Evolutionary conservation across 1,140 invertebrate species (phyloP).

Genomic region (Trichomalopsis sarcophagae): DNA sequence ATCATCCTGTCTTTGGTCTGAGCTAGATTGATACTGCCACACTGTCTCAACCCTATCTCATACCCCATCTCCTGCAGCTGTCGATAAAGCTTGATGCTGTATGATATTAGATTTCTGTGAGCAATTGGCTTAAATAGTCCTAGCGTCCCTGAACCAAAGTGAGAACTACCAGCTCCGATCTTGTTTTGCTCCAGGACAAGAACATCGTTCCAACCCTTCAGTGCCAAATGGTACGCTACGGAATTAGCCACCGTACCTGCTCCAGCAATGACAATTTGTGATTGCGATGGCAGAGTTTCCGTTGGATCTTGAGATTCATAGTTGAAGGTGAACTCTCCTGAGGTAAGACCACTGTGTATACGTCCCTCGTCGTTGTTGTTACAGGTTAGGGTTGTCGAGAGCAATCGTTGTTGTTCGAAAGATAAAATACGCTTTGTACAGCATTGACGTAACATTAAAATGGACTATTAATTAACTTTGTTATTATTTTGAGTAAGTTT

Average conservation of each 20-base stretch:
- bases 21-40: constrained; percentile 84
- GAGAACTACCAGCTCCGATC: constrained; percentile 81
- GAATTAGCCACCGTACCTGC: constrained; percentile 81
- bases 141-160: constrained; percentile 81
- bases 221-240: constrained; percentile 81
- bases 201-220: constrained; percentile 80
- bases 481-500: neutral
- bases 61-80: constrained; percentile 79
- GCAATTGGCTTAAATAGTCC: constrained; percentile 78
- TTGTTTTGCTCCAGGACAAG: constrained; percentile 80
- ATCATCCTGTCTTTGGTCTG: constrained; percentile 84
- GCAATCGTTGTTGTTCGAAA: constrained; percentile 8
- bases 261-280: constrained; percentile 81
- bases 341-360: constrained; percentile 9
- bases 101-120: constrained; percentile 77
- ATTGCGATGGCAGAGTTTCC: constrained; percentile 69
- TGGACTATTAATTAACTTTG: neutral
- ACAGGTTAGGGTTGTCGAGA: constrained; percentile 49
- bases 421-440: constrained; percentile 46
- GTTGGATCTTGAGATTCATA: constrained; percentile 38
- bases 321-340: constrained; percentile 12
- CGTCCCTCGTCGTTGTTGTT: constrained; percentile 43
- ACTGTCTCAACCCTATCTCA: constrained; percentile 79
- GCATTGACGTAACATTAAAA: constrained; percentile 50
- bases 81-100: constrained; percentile 80